A percentile compares a stretch with the other conserved stretches of the same genome.
phyloP scores from a whole-genome alignment of 64 coral and sea anemone genomes.

The Stichodactyla mertensii region DNA sequence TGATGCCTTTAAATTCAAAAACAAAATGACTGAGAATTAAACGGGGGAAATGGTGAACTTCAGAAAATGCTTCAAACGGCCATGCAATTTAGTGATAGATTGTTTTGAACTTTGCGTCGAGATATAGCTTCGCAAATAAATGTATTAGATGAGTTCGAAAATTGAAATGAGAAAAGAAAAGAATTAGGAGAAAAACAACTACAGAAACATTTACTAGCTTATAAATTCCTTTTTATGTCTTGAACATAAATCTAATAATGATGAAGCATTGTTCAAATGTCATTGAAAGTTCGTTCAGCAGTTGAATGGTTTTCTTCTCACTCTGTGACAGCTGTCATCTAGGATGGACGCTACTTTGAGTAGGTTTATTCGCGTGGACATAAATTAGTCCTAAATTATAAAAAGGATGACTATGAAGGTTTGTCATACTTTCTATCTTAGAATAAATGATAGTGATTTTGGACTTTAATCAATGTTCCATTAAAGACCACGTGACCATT shows the following conservation, averaged over 20 bases:
- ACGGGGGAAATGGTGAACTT: no score
- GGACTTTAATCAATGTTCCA: no score
- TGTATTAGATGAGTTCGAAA: no score
- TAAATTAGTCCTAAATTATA: background rate
- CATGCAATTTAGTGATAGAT: no score
- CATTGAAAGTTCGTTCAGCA: background rate
- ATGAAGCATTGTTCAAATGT: background rate
- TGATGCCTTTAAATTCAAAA: no score
- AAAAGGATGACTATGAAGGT: background rate
- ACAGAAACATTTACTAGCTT: background rate
- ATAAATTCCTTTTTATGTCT: background rate
- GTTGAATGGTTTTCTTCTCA: background rate
- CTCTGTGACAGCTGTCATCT: background rate
- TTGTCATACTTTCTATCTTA: background rate
- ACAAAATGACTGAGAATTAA: no score
- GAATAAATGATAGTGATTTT: background rate
- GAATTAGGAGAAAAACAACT: background rate
- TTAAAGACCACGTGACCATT: no score
- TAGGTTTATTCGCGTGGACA: no score
- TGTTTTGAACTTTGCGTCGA: no score
- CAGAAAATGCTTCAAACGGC: no score
- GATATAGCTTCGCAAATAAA: no score
- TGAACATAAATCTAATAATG: background rate
- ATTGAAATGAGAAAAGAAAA: no score
- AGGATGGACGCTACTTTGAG: background rate